Conservation (phyloP, 2,888 invertebrate species). For the Euclidia mi region DNA sequence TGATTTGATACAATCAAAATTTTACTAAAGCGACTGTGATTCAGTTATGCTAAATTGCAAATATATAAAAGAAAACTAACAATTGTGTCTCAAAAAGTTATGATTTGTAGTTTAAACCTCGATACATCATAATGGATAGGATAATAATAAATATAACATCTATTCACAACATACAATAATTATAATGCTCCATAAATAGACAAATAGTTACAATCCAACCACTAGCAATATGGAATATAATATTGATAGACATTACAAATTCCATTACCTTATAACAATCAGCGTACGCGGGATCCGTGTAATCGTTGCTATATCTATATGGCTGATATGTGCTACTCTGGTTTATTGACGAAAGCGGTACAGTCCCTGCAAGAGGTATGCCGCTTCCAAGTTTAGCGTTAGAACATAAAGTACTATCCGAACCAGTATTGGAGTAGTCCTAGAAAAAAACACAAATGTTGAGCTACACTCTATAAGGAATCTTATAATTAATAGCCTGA, state of each 20-base stretch:
- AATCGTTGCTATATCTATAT: conserved; percentile 93
- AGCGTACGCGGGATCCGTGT: conserved; percentile 94
- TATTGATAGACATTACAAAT: conserved; percentile 52
- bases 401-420: conserved; percentile 88
- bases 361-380: conserved; percentile 94
- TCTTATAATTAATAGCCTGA: background rate
- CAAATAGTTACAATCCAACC: conserved; percentile 14
- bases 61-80: no score
- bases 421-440: conserved; percentile 91
- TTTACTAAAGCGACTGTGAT: no score
- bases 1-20: no score
- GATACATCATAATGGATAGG: no score
- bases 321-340: conserved; percentile 83
- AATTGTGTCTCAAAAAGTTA: no score
- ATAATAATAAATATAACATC: background rate
- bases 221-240: conserved; percentile 41
- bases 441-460: conserved; percentile 55
- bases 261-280: conserved; percentile 91
- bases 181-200: background rate
- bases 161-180: background rate
- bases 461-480: background rate
- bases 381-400: conserved; percentile 90
- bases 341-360: conserved; percentile 93
- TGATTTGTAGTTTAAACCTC: no score
- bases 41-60: no score